These are phyloP conservation scores for Flexamia atlantica DNA, from an alignment of 2,888 invertebrate genomes.

Conservation along the genomic window DNA sequence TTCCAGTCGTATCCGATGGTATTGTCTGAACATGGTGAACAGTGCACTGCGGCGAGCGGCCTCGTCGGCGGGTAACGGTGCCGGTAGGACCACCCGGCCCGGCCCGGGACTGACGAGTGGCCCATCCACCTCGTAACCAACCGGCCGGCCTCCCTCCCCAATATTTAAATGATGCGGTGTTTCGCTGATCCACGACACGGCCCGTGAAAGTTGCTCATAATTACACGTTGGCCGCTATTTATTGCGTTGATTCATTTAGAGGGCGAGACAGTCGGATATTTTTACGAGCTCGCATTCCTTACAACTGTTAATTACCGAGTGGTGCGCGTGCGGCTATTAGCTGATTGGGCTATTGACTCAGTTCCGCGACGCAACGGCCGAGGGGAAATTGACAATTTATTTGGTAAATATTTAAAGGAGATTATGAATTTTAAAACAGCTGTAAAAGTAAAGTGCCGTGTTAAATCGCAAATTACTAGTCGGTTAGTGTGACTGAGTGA, in stretches of 20 bases:
- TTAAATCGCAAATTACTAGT: too few species aligned
- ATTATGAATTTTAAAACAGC: too few species aligned
- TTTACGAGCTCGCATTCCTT: slow-evolving; percentile 38
- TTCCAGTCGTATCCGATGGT: too few species aligned
- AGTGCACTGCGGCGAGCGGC: too few species aligned
- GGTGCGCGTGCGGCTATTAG: neutral
- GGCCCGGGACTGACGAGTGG: neutral
- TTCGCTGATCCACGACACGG: slow-evolving; percentile 22
- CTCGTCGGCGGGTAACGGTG: neutral
- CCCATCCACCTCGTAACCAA: neutral
- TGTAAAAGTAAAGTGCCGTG: too few species aligned
- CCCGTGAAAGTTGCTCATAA: slow-evolving; percentile 43
- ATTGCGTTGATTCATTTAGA: slow-evolving; percentile 46
- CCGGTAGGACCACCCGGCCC: neutral
- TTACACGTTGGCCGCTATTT: slow-evolving; percentile 38
- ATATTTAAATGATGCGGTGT: slow-evolving; percentile 50
- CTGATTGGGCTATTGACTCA: slow-evolving; percentile 9
- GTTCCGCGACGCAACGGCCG: neutral
- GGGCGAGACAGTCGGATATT: slow-evolving; percentile 25
- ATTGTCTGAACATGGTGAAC: too few species aligned
- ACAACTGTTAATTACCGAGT: slow-evolving; percentile 33
- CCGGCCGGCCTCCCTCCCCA: neutral
- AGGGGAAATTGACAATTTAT: too few species aligned
- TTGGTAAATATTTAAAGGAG: too few species aligned
- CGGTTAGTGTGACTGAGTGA: too few species aligned